Evolutionary conservation across 2,888 invertebrate genomes (phyloP).

Genomic region (Acleris sparsana): DNA sequence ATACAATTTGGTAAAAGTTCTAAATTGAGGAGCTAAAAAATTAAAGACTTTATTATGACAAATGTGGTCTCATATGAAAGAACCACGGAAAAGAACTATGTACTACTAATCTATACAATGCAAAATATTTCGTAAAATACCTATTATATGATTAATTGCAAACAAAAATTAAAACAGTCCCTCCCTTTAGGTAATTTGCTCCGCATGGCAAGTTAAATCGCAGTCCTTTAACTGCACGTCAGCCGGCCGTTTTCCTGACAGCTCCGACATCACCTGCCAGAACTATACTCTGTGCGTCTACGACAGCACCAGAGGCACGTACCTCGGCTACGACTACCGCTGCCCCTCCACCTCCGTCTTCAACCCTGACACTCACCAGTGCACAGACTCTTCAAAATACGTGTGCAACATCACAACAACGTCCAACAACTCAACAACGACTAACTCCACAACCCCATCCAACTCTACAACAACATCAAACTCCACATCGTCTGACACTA

Average conservation of each 20-base stretch:
- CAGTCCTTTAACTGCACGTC: slow-evolving; percentile 59
- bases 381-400: slow-evolving; percentile 42
- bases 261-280: slow-evolving; percentile 66
- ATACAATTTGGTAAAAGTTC: too few relatives aligned
- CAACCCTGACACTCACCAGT: slow-evolving; percentile 43
- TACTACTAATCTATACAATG: too few relatives aligned
- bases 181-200: slow-evolving; percentile 41
- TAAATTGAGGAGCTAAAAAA: too few relatives aligned
- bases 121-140: too few relatives aligned
- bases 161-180: too few relatives aligned
- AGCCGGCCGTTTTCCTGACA: slow-evolving; percentile 61
- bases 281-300: slow-evolving; percentile 71
- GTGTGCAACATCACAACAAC: slow-evolving; percentile 26
- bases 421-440: too few relatives aligned
- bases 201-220: slow-evolving; percentile 51
- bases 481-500: not conserved
- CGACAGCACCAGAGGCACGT: slow-evolving; percentile 48
- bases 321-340: slow-evolving; percentile 62
- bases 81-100: too few relatives aligned
- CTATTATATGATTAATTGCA: too few relatives aligned
- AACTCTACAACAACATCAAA: too few relatives aligned
- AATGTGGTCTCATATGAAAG: too few relatives aligned
- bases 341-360: slow-evolving; percentile 67
- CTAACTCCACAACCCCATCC: not conserved
- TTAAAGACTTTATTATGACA: too few relatives aligned